phyloP scores from a whole-genome alignment of 2,113 vertebrate genomes.

The Haemorhous mexicanus region DNA sequence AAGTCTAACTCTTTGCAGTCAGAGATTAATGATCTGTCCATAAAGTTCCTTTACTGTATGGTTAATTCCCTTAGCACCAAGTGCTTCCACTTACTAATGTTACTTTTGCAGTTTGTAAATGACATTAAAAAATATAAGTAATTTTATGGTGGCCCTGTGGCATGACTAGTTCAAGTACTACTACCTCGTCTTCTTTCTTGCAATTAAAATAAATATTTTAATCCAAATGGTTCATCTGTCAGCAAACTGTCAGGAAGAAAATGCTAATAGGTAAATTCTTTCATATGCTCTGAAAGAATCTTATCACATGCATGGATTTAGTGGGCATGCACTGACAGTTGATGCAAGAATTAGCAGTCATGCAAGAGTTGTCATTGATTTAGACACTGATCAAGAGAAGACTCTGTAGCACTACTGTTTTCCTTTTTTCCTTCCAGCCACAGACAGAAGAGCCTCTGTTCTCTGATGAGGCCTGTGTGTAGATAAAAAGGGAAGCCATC shows the following conservation, averaged over 20 bases:
- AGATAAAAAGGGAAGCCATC: neutral
- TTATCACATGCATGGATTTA: conserved; percentile 1
- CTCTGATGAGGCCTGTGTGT: neutral
- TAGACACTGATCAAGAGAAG: conserved; percentile 30
- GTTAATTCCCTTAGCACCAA: conserved; percentile 35
- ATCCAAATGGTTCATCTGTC: conserved; percentile 12
- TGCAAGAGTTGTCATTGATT: conserved; percentile 20
- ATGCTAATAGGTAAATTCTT: conserved; percentile 16
- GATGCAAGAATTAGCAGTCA: conserved; percentile 25
- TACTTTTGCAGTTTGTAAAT: conserved; percentile 45
- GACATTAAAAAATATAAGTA: conserved; percentile 8
- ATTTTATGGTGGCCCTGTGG: neutral
- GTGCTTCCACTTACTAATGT: conserved; percentile 32
- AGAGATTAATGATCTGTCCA: conserved; percentile 43
- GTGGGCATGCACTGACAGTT: neutral
- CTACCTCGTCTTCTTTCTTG: neutral
- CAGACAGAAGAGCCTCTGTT: conserved; percentile 28
- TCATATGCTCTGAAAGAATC: conserved; percentile 2
- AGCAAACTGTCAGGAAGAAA: conserved; percentile 32
- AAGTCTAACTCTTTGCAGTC: conserved; percentile 25
- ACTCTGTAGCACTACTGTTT: conserved; percentile 24
- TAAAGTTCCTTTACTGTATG: conserved; percentile 43
- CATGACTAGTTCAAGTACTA: neutral
- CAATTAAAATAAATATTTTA: conserved; percentile 27
- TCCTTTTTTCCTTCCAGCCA: neutral